phyloP scores from a whole-genome alignment of 2,113 vertebrate species.

The Ophthalmolycus amberensis region DNA sequence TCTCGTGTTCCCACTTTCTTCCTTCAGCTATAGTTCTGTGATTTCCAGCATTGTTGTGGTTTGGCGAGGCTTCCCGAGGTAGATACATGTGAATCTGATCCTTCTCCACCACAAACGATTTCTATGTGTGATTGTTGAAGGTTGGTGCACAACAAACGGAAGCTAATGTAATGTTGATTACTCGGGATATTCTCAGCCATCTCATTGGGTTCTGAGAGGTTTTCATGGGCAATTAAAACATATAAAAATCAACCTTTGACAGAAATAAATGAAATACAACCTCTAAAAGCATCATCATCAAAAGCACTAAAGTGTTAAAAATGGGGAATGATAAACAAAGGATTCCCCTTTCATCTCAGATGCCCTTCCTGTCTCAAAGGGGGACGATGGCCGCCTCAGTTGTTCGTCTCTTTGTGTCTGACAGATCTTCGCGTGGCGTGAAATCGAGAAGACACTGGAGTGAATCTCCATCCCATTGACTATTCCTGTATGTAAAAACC shows the following conservation, averaged over 20 bases:
- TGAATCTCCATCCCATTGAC: slow-evolving; percentile 71
- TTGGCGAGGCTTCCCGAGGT: not conserved
- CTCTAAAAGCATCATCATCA: not conserved
- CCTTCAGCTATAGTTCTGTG: not conserved
- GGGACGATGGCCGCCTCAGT: slow-evolving; percentile 28
- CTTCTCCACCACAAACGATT: not conserved
- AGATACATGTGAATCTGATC: not conserved
- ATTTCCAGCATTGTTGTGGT: not conserved
- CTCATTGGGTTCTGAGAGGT: not conserved
- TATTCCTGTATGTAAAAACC: slow-evolving; percentile 69
- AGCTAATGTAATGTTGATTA: not conserved
- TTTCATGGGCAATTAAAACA: not conserved
- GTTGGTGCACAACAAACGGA: not conserved
- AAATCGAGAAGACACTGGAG: slow-evolving; percentile 72
- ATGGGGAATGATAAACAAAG: slow-evolving; percentile 34
- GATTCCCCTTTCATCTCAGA: slow-evolving; percentile 26
- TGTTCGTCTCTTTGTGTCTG: slow-evolving; percentile 36
- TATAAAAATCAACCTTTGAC: not conserved
- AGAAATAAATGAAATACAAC: not conserved
- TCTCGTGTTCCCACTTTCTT: too few relatives aligned
- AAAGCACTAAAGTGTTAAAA: not conserved
- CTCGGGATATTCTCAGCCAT: not conserved
- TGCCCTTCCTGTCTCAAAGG: slow-evolving; percentile 23
- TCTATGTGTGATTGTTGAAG: not conserved
- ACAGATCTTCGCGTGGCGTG: slow-evolving; percentile 65